phyloP scores from a whole-genome alignment of 1,140 invertebrate genomes.

The Phenacoccus solenopsis region DNA sequence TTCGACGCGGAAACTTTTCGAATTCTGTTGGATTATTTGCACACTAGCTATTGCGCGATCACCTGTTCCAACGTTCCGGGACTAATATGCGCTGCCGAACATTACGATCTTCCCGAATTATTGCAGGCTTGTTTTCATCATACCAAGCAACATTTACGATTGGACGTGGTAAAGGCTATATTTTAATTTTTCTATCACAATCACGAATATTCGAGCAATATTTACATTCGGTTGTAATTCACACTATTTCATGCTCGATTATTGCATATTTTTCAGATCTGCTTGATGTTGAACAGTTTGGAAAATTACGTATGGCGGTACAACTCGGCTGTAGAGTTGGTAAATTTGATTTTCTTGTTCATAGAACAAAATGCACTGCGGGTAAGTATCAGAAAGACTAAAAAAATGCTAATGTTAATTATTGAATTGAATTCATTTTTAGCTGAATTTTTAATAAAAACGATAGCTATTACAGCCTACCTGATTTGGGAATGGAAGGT shows the following conservation, averaged over 20 bases:
- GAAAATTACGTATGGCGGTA: conserved; percentile 95
- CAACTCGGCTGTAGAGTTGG: conserved; percentile 80
- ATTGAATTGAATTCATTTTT: no score
- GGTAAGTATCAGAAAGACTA: no score
- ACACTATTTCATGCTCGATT: no score
- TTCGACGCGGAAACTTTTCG: conserved; percentile 89
- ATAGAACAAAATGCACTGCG: conserved; percentile 64
- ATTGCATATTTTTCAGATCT: conserved; percentile 45
- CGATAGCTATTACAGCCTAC: no score
- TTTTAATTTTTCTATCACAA: no score
- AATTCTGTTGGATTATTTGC: conserved; percentile 77
- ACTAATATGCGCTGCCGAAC: conserved; percentile 83
- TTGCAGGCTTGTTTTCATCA: conserved; percentile 90
- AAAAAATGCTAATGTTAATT: no score
- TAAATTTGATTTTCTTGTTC: conserved; percentile 87
- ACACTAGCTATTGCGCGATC: conserved; percentile 79
- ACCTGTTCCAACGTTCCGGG: conserved; percentile 86
- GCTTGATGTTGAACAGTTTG: conserved; percentile 78
- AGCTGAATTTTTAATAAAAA: no score
- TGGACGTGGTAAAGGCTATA: conserved; percentile 59
- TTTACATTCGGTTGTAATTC: no score
- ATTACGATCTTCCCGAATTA: conserved; percentile 84
- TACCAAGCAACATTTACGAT: conserved; percentile 80
- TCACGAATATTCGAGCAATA: no score
- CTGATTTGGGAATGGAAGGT: no score